Evolutionary conservation across 2,113 vertebrate species (phyloP).

Genomic region (Notarius lentiginosus): DNA sequence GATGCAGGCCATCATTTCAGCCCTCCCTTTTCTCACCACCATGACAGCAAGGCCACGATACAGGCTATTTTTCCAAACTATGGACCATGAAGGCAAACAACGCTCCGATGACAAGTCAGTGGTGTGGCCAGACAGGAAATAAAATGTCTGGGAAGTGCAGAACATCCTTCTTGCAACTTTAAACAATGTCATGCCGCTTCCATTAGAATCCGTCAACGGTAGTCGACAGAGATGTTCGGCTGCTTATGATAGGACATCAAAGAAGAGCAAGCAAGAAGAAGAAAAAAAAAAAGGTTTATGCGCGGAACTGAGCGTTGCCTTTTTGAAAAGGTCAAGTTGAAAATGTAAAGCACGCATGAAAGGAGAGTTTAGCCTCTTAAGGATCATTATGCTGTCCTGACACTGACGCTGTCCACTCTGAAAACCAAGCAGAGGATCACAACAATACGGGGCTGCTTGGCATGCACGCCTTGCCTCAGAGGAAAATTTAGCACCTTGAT

Average conservation of each 20-base stretch:
- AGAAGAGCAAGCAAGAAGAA: neutral
- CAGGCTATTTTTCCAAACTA: slow-evolving; percentile 34
- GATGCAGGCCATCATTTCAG: slow-evolving; percentile 31
- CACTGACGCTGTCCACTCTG: slow-evolving; percentile 1
- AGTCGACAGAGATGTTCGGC: slow-evolving; percentile 11
- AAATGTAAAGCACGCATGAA: slow-evolving; percentile 41
- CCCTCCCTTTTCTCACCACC: slow-evolving; percentile 30
- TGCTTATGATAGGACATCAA: slow-evolving; percentile 13
- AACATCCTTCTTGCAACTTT: slow-evolving; percentile 22
- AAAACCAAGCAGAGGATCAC: slow-evolving; percentile 1
- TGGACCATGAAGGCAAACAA: slow-evolving; percentile 41
- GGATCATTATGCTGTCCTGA: slow-evolving; percentile 21
- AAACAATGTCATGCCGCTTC: slow-evolving; percentile 13
- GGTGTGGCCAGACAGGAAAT: slow-evolving; percentile 34
- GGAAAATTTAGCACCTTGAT: slow-evolving; percentile 42
- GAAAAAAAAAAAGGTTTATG: neutral
- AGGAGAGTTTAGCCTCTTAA: slow-evolving; percentile 15
- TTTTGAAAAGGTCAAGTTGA: slow-evolving; percentile 35
- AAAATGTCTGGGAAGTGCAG: slow-evolving; percentile 40
- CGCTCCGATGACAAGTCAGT: slow-evolving; percentile 22
- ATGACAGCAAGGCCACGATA: slow-evolving; percentile 34
- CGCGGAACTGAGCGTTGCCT: slow-evolving; percentile 12
- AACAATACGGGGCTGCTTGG: slow-evolving; percentile 12
- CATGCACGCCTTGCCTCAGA: neutral
- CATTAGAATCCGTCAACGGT: slow-evolving; percentile 4